Evolutionary conservation across 2,797 vertebrate genomes (phyloP).

Genomic region (Peromyscus attwateri): DNA sequence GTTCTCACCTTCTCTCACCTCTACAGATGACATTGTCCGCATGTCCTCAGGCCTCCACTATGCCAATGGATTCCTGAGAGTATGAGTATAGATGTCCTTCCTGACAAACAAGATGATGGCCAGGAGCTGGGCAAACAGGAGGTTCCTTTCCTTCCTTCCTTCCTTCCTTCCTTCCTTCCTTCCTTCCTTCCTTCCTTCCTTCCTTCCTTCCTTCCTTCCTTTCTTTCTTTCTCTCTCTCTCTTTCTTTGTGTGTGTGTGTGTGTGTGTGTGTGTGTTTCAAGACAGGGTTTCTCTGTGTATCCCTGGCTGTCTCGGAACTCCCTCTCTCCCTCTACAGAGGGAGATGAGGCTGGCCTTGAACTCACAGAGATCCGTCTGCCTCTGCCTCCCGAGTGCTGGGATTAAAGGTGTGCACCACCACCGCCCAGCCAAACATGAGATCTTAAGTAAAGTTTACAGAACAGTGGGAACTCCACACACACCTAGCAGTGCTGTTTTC

Average conservation of each 20-base stretch:
- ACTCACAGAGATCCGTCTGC: background rate
- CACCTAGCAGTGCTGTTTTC: background rate
- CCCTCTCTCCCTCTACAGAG: background rate
- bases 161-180: fast-evolving
- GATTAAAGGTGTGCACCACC: background rate
- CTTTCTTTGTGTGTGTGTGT: too few relatives aligned
- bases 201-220: too few relatives aligned
- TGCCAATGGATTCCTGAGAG: background rate
- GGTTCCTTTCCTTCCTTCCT: background rate
- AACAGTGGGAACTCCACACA: background rate
- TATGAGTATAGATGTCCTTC: background rate
- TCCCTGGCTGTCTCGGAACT: background rate
- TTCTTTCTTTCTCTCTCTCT: too few relatives aligned
- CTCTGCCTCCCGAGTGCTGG: background rate
- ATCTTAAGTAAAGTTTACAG: background rate
- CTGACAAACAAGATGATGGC: background rate
- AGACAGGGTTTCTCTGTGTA: background rate
- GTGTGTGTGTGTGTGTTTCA: background rate
- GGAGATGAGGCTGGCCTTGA: background rate
- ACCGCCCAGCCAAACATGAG: background rate
- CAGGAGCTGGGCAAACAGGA: background rate
- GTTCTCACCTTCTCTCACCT: background rate
- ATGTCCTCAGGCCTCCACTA: background rate
- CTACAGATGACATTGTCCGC: background rate
- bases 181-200: fast-evolving